Evolutionary conservation across 1,140 invertebrate species (phyloP).

Genomic region (Anastrepha obliqua): DNA sequence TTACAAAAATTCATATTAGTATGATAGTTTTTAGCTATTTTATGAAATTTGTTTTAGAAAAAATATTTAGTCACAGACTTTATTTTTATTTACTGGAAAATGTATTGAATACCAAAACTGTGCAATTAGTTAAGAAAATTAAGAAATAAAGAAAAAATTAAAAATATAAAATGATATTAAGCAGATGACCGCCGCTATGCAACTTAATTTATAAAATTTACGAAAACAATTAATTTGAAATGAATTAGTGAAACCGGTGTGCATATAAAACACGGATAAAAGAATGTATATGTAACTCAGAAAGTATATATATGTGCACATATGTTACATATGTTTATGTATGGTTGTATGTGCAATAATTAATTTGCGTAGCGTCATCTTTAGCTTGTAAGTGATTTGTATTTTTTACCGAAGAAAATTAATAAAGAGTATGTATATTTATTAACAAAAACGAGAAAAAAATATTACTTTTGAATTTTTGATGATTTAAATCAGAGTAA

Average conservation of each 20-base stretch:
- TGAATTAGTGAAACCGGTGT: too few relatives aligned
- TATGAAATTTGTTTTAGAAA: neutral
- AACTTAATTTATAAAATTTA: too few relatives aligned
- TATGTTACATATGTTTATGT: too few relatives aligned
- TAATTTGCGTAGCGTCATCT: neutral
- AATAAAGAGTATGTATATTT: neutral
- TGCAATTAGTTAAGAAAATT: conserved; percentile 16
- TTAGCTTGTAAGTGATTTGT: neutral
- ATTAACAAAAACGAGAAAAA: neutral
- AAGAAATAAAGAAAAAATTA: too few relatives aligned
- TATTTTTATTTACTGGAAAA: neutral
- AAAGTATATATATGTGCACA: too few relatives aligned
- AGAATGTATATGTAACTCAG: too few relatives aligned
- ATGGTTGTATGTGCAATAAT: too few relatives aligned
- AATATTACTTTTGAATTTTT: neutral
- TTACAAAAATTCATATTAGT: neutral
- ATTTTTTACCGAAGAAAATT: neutral
- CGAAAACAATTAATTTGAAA: too few relatives aligned
- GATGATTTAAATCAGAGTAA: too few relatives aligned
- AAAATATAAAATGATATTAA: neutral
- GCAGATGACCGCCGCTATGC: neutral
- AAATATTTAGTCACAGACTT: neutral
- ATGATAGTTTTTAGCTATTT: neutral
- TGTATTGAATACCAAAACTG: neutral
- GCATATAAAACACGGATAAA: too few relatives aligned